Base-by-base conservation (phyloP, 2,113 vertebrate species). In the Cnemophilus loriae region DNA sequence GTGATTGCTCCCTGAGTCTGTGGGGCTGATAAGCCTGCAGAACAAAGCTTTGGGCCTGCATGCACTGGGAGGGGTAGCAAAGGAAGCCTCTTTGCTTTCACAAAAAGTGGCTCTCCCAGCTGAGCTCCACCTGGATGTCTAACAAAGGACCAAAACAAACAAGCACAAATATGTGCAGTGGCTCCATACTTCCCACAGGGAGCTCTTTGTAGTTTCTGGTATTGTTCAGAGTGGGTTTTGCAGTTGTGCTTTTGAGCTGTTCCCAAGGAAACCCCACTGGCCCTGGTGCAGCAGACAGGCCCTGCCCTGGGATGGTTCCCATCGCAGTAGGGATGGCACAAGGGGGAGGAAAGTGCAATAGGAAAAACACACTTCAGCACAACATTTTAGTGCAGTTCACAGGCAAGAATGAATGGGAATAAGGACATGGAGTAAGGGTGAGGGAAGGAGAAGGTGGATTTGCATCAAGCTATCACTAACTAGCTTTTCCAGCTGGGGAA, bases 131-230 rank as follows among this genome's bases (percentile, higher is more conserved):
- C 87, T 91, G 44, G 9, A 44, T 47, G 73, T 80, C 10, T 81
- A 47, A 87, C 86, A 90, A 94, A 94, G 65, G 78, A 90, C 69
- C 80, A 52, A 96, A 96, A 87, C 92, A 96, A 96, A 94, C 87
- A 90, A 80, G 89, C 39, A 35, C 84, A 94, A 88, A 20, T 93
- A 75, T 52, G 46, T 46, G 64, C 68, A 18, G 63, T 33, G 80
- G 87, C 90, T 93, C 75, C 93, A 0, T 42, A 26, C 74, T 96
- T 95, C 93, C 90, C 69, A 68, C 60, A 12, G 10, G 22, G 75
- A 85, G 37, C 71, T 82, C 92, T 96, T 90, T 96, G 88, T 95
- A 87, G 71, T 75, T 83, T 26, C 55, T 52, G 37, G 52, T 63
- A 41, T 77, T 86, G 85, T 64, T 86, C 28, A 19, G 60, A 16